Conservation (phyloP, 1,140 invertebrate species). For the Meloidogyne floridensis region DNA sequence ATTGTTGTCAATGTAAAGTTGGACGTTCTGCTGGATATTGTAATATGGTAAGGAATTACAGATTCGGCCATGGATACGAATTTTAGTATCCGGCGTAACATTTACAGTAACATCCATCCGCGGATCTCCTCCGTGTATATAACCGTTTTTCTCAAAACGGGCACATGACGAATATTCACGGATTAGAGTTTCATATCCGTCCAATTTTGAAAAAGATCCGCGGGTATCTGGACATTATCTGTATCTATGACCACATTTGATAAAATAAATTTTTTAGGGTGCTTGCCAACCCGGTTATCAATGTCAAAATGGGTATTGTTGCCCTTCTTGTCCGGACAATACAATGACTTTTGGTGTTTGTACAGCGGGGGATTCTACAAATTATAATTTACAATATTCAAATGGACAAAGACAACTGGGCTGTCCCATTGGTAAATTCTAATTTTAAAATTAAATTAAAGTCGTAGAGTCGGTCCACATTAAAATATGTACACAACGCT, state of each 20-base stretch:
- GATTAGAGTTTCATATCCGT: too few relatives aligned
- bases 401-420: constrained; percentile 21
- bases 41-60: constrained; percentile 32
- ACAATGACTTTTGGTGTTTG: constrained; percentile 50
- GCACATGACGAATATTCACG: too few relatives aligned
- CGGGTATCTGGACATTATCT: too few relatives aligned
- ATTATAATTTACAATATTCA: neutral
- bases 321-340: constrained; percentile 51
- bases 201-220: too few relatives aligned
- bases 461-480: too few relatives aligned
- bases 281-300: constrained; percentile 45
- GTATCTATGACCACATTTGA: too few relatives aligned
- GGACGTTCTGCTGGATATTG: constrained; percentile 48
- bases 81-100: too few relatives aligned
- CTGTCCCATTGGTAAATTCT: constrained; percentile 15
- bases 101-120: too few relatives aligned
- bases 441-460: neutral
- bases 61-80: too few relatives aligned
- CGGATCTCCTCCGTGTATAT: too few relatives aligned
- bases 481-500: too few relatives aligned
- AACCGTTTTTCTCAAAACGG: too few relatives aligned
- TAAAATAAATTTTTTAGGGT: constrained; percentile 26
- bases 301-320: constrained; percentile 56
- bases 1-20: constrained; percentile 54
- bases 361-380: constrained; percentile 25